A percentile compares a stretch with the other conserved stretches of the same genome.
Evolutionary conservation across 2,113 vertebrate genomes (phyloP).

Genomic region (Vidua chalybeata): DNA sequence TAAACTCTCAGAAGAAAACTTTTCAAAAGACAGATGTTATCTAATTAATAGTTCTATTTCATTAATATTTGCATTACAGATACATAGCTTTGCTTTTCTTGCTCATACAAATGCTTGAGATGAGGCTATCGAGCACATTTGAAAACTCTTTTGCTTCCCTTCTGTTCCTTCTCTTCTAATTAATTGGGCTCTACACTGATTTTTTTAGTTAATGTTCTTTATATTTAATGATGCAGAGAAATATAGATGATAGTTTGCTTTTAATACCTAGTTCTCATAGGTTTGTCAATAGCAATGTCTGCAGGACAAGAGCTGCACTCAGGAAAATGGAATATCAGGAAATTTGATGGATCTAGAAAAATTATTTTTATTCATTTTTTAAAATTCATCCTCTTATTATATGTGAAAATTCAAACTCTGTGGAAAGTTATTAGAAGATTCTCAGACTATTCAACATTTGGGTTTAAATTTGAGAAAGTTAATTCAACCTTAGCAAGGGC

Average conservation of each 20-base stretch:
- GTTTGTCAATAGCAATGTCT: not conserved
- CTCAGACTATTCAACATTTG: not conserved
- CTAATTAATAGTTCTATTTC: not conserved
- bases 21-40: not conserved
- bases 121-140: not conserved
- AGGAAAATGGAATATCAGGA: not conserved
- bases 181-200: not conserved
- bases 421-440: not conserved
- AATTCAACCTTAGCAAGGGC: not conserved
- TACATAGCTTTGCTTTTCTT: not conserved
- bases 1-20: not conserved
- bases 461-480: not conserved
- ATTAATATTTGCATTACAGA: not conserved
- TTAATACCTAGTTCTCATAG: not conserved
- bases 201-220: not conserved
- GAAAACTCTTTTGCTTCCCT: not conserved
- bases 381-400: not conserved
- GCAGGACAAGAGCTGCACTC: not conserved
- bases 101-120: not conserved
- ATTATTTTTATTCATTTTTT: accelerated
- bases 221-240: not conserved
- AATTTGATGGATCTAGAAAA: not conserved
- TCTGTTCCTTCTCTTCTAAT: not conserved
- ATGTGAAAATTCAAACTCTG: not conserved
- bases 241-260: not conserved